phyloP scores from a whole-genome alignment of 2,888 invertebrate species.

The Ametastegia equiseti region DNA sequence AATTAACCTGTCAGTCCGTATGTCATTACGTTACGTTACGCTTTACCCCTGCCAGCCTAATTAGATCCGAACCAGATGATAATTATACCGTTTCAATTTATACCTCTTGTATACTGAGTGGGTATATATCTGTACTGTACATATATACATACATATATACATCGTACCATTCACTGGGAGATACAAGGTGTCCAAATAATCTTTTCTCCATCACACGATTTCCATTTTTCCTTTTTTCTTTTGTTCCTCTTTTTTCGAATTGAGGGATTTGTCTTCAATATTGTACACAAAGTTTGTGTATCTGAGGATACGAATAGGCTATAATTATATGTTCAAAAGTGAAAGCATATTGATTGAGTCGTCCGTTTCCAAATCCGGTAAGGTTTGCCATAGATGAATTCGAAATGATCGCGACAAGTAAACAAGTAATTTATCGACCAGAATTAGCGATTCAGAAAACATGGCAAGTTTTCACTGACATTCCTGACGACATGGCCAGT shows the following conservation, averaged over 20 bases:
- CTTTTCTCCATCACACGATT: background rate
- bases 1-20: constrained; percentile 51
- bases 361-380: too few species aligned
- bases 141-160: background rate
- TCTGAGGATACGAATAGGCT: too few species aligned
- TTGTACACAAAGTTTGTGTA: too few species aligned
- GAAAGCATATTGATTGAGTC: too few species aligned
- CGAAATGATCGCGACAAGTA: too few species aligned
- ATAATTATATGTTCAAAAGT: too few species aligned
- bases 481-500: too few species aligned
- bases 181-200: background rate
- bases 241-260: background rate
- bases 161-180: background rate
- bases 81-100: constrained; percentile 50
- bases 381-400: too few species aligned
- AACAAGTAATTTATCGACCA: too few species aligned
- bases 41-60: constrained; percentile 47
- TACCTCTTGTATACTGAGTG: background rate
- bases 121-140: too few species aligned
- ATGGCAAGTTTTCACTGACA: too few species aligned
- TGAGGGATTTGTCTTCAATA: background rate
- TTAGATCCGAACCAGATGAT: constrained; percentile 49
- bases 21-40: constrained; percentile 51
- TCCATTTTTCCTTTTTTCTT: background rate
- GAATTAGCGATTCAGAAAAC: too few species aligned